phyloP scores from a whole-genome alignment of 2,888 invertebrate species.

The Latrodectus elegans region DNA sequence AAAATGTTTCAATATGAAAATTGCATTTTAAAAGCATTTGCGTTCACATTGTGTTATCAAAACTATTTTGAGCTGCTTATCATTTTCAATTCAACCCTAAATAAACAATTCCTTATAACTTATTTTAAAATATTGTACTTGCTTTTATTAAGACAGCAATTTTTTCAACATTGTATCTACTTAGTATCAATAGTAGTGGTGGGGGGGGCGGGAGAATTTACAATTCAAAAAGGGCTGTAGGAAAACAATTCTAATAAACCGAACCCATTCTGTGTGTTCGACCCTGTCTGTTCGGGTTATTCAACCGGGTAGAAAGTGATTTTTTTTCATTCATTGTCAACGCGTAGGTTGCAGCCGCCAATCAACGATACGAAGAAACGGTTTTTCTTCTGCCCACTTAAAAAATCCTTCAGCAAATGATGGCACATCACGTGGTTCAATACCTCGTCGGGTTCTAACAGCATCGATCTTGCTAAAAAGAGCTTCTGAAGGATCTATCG shows the following conservation, averaged over 20 bases:
- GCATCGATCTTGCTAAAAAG: slow-evolving; percentile 11
- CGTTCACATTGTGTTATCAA: too few species aligned
- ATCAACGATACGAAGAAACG: slow-evolving; percentile 33
- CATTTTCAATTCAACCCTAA: too few species aligned
- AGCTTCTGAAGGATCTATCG: not conserved
- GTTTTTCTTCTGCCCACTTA: slow-evolving; percentile 39
- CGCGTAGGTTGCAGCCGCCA: slow-evolving; percentile 48
- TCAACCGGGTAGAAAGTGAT: slow-evolving; percentile 33
- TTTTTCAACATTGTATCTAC: too few species aligned
- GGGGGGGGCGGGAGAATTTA: too few species aligned
- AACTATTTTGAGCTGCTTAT: too few species aligned
- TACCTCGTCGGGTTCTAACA: slow-evolving; percentile 17
- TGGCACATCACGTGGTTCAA: slow-evolving; percentile 36
- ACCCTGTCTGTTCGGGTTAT: slow-evolving; percentile 50
- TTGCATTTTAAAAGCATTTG: too few species aligned
- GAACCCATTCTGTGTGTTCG: slow-evolving; percentile 32
- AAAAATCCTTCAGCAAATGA: slow-evolving; percentile 32
- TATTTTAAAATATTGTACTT: too few species aligned
- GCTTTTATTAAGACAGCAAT: too few species aligned
- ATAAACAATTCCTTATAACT: too few species aligned
- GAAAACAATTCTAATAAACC: not conserved
- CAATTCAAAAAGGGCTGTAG: too few species aligned
- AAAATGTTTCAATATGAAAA: too few species aligned
- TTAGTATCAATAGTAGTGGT: too few species aligned
- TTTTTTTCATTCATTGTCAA: slow-evolving; percentile 36